phyloP scores from a whole-genome alignment of 2,113 vertebrate species.

The Burhinus oedicnemus region DNA sequence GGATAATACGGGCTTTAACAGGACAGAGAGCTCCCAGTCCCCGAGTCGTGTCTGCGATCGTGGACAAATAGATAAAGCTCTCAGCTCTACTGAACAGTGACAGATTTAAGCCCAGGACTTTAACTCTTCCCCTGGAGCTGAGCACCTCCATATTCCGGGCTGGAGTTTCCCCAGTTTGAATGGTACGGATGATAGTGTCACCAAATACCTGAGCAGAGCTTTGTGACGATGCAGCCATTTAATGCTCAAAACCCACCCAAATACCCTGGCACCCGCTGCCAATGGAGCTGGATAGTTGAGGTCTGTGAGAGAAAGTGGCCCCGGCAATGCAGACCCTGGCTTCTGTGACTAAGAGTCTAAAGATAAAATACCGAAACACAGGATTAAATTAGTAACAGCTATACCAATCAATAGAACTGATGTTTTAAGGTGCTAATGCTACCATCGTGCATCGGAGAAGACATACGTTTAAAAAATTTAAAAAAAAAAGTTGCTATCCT shows the following conservation, averaged over 20 bases:
- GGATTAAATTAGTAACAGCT: background rate
- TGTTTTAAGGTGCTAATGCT: background rate
- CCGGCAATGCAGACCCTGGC: background rate
- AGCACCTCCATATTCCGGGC: background rate
- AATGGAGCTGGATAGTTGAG: background rate
- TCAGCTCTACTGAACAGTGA: background rate
- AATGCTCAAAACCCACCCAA: background rate
- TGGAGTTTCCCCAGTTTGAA: background rate
- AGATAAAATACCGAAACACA: background rate
- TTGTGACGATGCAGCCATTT: background rate
- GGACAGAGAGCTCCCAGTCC: background rate
- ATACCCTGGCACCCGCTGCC: background rate
- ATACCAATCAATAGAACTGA: background rate
- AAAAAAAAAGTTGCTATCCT: background rate
- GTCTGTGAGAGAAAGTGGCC: background rate
- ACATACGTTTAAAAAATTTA: background rate
- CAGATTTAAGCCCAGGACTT: background rate
- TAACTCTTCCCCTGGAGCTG: background rate
- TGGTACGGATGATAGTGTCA: accelerated
- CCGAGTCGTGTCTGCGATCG: background rate
- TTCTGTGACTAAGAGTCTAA: background rate
- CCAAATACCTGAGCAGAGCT: background rate
- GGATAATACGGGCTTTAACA: background rate
- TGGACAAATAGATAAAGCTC: background rate
- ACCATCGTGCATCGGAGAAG: background rate